Conservation (phyloP, 2,797 vertebrate genomes). For the Heliangelus exortis region DNA sequence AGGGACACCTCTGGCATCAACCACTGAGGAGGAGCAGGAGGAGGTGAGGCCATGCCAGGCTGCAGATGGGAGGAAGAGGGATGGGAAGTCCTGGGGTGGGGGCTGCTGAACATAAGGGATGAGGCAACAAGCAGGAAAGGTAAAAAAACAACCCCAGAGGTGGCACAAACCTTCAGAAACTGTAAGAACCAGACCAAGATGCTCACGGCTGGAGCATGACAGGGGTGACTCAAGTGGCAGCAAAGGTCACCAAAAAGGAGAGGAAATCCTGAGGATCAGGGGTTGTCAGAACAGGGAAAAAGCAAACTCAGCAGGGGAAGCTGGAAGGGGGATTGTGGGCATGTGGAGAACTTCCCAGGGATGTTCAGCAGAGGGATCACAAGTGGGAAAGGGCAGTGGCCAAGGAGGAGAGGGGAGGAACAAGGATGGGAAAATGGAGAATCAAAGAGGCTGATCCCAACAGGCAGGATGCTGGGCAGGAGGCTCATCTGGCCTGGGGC, state of each 20-base stretch:
- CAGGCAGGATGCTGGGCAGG: not conserved
- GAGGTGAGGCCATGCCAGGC: not conserved
- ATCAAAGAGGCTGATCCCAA: not conserved
- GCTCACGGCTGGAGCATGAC: not conserved
- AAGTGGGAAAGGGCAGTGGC: not conserved
- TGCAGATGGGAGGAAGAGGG: rapidly evolving
- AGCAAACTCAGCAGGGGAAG: not conserved
- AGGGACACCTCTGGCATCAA: not conserved
- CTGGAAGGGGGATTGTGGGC: not conserved
- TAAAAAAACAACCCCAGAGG: not conserved
- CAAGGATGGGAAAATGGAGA: not conserved
- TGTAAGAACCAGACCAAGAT: not conserved
- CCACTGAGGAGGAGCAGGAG: not conserved
- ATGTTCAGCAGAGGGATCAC: not conserved
- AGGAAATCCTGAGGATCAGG: not conserved
- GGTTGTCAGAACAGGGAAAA: not conserved
- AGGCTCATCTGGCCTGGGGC: no score
- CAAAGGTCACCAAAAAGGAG: not conserved
- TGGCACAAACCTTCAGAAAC: not conserved
- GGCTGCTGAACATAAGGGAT: not conserved
- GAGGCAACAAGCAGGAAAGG: not conserved
- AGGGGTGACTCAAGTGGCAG: not conserved
- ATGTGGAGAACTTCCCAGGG: not conserved
- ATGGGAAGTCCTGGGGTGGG: not conserved
- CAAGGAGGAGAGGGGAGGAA: not conserved